Percentiles rank a stretch among this genome's conserved stretches.
Conservation (phyloP, 2,797 vertebrate genomes). For the Sebastiscus tertius region DNA sequence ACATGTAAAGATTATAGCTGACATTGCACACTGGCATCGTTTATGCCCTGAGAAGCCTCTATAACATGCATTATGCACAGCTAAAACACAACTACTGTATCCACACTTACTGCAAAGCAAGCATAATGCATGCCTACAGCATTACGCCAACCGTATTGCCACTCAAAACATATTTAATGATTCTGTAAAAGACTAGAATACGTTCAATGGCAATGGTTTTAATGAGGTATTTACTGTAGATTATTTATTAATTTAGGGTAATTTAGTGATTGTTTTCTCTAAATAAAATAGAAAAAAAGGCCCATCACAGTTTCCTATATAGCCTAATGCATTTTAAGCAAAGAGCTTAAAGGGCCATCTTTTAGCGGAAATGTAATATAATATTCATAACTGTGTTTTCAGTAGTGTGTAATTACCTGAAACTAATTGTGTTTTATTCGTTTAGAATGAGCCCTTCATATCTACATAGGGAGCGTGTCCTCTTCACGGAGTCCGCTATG, state of each 20-base stretch:
- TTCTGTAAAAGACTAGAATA: neutral
- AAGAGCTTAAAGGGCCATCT: neutral
- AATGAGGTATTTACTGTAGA: neutral
- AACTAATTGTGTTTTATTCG: accelerated
- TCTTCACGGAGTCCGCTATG: no score
- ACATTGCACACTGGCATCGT: neutral
- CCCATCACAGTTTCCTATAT: neutral
- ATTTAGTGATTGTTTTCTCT: neutral
- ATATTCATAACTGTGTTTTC: no score
- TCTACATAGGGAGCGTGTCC: no score
- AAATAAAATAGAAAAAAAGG: neutral
- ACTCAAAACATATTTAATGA: neutral
- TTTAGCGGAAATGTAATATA: no score
- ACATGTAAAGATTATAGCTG: neutral
- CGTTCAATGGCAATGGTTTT: neutral
- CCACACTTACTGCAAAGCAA: neutral
- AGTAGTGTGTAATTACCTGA: no score
- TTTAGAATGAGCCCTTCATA: no score
- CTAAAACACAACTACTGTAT: neutral
- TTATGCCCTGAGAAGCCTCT: neutral
- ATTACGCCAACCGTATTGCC: neutral
- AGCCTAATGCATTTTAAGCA: neutral
- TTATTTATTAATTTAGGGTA: neutral
- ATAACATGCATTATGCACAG: neutral
- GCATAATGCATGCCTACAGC: neutral